phyloP scores from a whole-genome alignment of 2,113 vertebrate genomes.

The Egretta garzetta region DNA sequence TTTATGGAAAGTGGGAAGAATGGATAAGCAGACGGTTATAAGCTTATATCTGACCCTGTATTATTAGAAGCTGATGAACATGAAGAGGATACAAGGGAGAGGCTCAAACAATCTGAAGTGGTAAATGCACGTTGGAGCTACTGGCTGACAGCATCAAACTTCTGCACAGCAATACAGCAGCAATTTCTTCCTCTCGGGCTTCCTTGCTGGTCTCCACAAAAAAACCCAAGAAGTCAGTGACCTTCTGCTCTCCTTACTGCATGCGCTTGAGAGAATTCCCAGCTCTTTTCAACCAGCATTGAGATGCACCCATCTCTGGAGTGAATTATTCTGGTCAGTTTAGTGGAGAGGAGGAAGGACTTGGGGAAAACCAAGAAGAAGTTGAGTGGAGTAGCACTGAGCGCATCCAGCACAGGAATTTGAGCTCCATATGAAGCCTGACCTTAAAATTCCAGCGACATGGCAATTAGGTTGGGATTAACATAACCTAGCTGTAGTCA shows the following conservation, averaged over 20 bases:
- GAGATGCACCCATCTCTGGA: neutral
- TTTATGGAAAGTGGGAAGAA: neutral
- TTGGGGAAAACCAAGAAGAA: neutral
- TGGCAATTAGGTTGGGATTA: conserved; percentile 57
- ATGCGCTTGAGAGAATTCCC: neutral
- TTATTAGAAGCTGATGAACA: neutral
- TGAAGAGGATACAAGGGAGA: neutral
- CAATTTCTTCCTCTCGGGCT: neutral
- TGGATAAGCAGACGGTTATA: rapidly evolving
- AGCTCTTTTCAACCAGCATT: neutral
- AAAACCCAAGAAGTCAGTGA: neutral
- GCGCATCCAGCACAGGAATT: neutral
- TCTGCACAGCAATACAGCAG: neutral
- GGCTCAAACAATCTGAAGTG: neutral
- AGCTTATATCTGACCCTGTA: neutral
- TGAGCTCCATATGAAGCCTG: conserved; percentile 10
- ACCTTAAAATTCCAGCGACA: conserved; percentile 23
- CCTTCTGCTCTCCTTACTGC: neutral
- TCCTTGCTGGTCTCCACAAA: neutral
- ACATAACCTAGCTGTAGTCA: neutral
- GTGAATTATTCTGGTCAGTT: neutral
- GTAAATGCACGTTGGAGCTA: neutral
- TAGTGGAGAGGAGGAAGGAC: neutral
- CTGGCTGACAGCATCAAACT: neutral
- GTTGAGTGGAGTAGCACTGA: neutral